phyloP scores from a whole-genome alignment of 2,888 invertebrate species.

The Hetaerina titia region DNA sequence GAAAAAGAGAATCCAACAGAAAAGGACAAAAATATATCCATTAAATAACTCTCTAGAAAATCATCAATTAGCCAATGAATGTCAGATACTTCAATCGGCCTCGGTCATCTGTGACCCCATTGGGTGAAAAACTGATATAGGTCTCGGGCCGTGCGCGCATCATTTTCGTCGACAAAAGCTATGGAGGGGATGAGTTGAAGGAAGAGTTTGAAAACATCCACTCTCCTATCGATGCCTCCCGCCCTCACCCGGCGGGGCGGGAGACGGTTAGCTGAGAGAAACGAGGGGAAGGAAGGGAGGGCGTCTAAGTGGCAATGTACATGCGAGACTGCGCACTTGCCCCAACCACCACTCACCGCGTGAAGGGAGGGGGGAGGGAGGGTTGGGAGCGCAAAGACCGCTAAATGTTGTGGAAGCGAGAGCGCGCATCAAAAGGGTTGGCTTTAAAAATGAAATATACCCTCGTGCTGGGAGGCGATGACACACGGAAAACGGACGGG shows the following conservation, averaged over 20 bases:
- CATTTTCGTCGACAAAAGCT: neutral
- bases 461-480: neutral
- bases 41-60: too few relatives aligned
- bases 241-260: neutral
- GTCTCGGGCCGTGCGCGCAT: neutral
- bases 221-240: neutral
- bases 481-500: constrained; percentile 52
- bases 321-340: neutral
- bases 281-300: neutral
- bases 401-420: neutral
- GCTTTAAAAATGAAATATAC: neutral
- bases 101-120: too few relatives aligned
- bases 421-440: neutral
- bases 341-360: neutral
- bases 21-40: too few relatives aligned
- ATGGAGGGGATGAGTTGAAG: neutral
- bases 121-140: neutral
- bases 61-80: too few relatives aligned
- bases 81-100: too few relatives aligned
- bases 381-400: neutral
- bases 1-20: too few relatives aligned
- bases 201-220: neutral
- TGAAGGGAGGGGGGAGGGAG: neutral
- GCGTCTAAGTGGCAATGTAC: neutral
- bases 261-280: neutral